Conservation (phyloP, 2,797 vertebrate genomes). For the Rhinoraja longicauda region DNA sequence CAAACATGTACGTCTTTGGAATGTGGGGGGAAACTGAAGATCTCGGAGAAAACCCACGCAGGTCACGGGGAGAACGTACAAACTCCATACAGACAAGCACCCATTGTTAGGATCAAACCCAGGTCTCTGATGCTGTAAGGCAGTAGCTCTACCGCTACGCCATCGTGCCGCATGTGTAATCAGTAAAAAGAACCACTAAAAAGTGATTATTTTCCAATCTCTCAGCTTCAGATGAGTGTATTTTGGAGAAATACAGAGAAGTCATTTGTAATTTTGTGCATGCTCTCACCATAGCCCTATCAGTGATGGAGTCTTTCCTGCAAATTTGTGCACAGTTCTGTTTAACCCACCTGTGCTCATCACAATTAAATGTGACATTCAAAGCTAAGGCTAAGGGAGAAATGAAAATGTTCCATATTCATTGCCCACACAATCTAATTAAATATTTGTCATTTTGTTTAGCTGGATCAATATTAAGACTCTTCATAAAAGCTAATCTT, state of each 20-base stretch:
- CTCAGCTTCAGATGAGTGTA: neutral
- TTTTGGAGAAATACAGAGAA: neutral
- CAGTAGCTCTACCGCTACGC: too few relatives aligned
- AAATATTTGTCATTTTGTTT: neutral
- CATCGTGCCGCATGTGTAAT: neutral
- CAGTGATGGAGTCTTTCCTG: neutral
- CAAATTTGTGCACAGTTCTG: neutral
- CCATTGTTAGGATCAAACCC: too few relatives aligned
- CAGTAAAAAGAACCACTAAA: neutral
- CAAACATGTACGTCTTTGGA: too few relatives aligned
- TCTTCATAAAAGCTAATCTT: neutral
- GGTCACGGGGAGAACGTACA: too few relatives aligned
- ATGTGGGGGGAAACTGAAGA: too few relatives aligned
- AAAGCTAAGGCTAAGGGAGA: neutral
- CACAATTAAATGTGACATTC: neutral
- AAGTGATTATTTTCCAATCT: neutral
- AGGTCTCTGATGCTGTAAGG: too few relatives aligned
- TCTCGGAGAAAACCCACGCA: too few relatives aligned
- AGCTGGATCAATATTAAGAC: neutral
- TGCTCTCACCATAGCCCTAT: neutral
- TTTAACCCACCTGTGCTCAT: neutral
- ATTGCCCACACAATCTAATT: neutral
- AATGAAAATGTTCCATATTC: neutral
- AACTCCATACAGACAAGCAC: too few relatives aligned
- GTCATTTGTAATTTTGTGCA: neutral